These are phyloP conservation scores for Luperina testacea DNA, from an alignment of 2,888 invertebrate species.

Conservation along the genomic window DNA sequence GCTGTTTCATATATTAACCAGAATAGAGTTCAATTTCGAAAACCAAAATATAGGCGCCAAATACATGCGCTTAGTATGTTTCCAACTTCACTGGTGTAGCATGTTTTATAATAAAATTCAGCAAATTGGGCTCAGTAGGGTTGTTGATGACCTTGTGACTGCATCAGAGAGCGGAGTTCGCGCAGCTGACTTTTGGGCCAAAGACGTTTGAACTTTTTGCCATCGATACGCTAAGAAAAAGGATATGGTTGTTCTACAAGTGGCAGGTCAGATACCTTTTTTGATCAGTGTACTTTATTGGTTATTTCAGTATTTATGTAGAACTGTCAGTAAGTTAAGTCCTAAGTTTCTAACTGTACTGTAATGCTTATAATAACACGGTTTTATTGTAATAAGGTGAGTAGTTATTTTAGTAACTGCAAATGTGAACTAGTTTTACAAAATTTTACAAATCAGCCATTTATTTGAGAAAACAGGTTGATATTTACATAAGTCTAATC, in stretches of 20 bases:
- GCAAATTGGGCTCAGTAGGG: not conserved
- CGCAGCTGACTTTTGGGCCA: not conserved
- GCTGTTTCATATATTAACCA: not conserved
- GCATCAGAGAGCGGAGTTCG: not conserved
- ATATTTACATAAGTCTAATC: not conserved
- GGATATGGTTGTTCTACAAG: not conserved
- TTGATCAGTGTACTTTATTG: constrained; percentile 16
- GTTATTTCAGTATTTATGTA: constrained; percentile 25
- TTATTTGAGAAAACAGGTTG: constrained; percentile 28
- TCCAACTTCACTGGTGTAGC: not conserved
- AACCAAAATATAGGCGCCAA: not conserved
- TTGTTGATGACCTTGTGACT: not conserved
- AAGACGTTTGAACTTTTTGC: not conserved
- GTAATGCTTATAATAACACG: constrained; percentile 42
- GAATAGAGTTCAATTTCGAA: not conserved
- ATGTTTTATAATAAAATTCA: not conserved
- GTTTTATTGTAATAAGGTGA: constrained; percentile 19
- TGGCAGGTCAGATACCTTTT: not conserved
- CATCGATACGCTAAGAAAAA: not conserved
- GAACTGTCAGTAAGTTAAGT: constrained; percentile 11
- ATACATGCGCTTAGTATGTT: not conserved
- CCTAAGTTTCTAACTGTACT: constrained; percentile 54
- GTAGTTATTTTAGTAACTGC: constrained; percentile 36
- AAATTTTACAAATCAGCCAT: constrained; percentile 10
- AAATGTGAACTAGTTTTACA: constrained; percentile 42